Base-by-base conservation (phyloP, 2,888 invertebrate genomes). In the Pandemis cinnamomeana region DNA sequence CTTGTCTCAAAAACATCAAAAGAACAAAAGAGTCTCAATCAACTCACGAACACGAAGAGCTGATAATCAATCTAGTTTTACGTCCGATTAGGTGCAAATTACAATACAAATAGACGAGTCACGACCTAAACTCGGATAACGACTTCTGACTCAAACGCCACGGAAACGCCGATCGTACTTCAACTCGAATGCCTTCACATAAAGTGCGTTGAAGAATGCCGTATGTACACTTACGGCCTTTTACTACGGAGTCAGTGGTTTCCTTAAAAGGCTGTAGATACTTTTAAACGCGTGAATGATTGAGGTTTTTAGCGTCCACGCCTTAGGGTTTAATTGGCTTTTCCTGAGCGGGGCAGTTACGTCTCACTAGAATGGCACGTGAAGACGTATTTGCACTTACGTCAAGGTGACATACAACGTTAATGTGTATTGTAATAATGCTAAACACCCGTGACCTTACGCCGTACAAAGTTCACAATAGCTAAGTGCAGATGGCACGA, bases 1-100 rank as follows among this genome's bases (percentile, higher is more conserved):
- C 76, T 89, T 88, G 88, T 88, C 87, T 89, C 82, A 83, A 80
- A 85, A 86, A 85, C 80, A 80, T 80, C 75, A 78, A 78, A 74
- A 80, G 81, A 87, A 90, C 86, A 89, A 91, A 87, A 87, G 86
- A 85, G 79, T 80, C 80, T 83, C 85, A 87, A 86, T 88, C 86
- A 83, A 82, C 82, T 81, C 81, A 82, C 83, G 83, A 86, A 81
- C 82, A 82, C 82, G 82, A 83, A 87, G 86, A 84, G 85, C 85
- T 82, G 87, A 92, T 90, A 92, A 92, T 93, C 91, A 92, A 93
- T 94, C 92, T 91, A 91, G 91, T 91, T 90, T 91, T 88, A 91
- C 89, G 92, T 90, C 88, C 89, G 89, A 94, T 93, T 92, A 92
- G 89, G 92, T 92, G 92, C 91, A 93, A 93, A 93, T 92, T 90